These are phyloP conservation scores for Eremobia ochroleuca DNA, from an alignment of 2,888 invertebrate species.

Conservation along the genomic window DNA sequence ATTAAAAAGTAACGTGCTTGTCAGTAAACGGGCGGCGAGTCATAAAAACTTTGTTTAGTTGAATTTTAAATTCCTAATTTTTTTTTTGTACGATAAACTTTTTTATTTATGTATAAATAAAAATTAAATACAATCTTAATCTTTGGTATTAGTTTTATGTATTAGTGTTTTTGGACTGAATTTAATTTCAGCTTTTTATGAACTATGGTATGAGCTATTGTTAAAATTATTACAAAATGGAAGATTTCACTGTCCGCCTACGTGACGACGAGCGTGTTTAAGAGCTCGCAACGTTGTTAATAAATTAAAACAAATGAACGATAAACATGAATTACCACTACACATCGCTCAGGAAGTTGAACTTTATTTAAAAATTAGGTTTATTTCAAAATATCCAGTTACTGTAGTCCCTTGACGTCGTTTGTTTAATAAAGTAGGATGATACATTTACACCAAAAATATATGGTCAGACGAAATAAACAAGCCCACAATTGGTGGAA, in stretches of 20 bases:
- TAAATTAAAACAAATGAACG: constrained; percentile 37
- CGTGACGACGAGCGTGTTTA: constrained; percentile 25
- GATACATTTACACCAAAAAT: constrained; percentile 8
- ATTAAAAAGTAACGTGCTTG: constrained; percentile 58
- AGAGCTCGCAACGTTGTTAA: constrained; percentile 6
- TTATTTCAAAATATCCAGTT: constrained; percentile 48
- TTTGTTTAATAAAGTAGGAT: constrained; percentile 8
- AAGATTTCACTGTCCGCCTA: constrained; percentile 21
- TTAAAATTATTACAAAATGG: constrained; percentile 4
- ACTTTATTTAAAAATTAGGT: constrained; percentile 37
- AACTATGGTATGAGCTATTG: background rate
- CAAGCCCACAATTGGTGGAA: background rate
- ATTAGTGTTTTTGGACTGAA: constrained; percentile 8
- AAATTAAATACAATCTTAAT: constrained; percentile 39
- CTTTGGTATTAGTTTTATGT: constrained; percentile 13
- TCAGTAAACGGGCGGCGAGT: constrained; percentile 18
- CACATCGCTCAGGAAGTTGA: constrained; percentile 23
- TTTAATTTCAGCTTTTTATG: background rate
- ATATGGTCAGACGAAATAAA: constrained; percentile 16
- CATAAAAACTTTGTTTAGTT: constrained; percentile 54
- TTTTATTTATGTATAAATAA: constrained; percentile 38
- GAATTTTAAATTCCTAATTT: constrained; percentile 55
- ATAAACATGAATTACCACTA: constrained; percentile 25
- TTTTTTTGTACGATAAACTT: constrained; percentile 30
- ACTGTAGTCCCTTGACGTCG: constrained; percentile 1